Conservation (phyloP, 2,888 invertebrate species). For the Trachelus iudaicus region DNA sequence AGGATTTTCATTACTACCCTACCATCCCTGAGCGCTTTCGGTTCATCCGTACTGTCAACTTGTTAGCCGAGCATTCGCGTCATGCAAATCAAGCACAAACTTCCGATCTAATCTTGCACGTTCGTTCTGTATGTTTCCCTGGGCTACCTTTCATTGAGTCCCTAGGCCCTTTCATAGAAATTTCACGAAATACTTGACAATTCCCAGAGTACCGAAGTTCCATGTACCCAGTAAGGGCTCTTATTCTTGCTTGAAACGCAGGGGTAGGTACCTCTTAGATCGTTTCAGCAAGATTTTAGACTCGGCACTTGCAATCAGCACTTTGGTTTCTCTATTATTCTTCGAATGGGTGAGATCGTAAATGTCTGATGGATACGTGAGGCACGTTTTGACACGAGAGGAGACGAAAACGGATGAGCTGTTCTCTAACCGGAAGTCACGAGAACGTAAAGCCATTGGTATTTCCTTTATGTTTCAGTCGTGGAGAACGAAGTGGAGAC, state of each 20-base stretch:
- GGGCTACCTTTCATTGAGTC: neutral
- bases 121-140: neutral
- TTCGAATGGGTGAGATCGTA: neutral
- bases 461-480: conserved; percentile 37
- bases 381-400: neutral
- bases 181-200: neutral
- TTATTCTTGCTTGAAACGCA: neutral
- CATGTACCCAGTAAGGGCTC: neutral
- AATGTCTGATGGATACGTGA: neutral
- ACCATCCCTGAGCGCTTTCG: neutral
- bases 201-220: neutral
- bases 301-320: neutral
- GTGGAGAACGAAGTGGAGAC: conserved; percentile 35
- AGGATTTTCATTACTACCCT: neutral
- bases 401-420: neutral
- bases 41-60: neutral
- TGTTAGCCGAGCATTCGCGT: neutral
- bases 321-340: neutral
- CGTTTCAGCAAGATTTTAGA: neutral
- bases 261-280: neutral
- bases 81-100: neutral
- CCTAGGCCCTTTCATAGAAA: neutral
- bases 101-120: neutral
- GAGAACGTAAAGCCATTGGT: neutral
- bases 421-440: neutral